phyloP scores from a whole-genome alignment of 1,140 invertebrate genomes.

The Goniozus legneri region DNA sequence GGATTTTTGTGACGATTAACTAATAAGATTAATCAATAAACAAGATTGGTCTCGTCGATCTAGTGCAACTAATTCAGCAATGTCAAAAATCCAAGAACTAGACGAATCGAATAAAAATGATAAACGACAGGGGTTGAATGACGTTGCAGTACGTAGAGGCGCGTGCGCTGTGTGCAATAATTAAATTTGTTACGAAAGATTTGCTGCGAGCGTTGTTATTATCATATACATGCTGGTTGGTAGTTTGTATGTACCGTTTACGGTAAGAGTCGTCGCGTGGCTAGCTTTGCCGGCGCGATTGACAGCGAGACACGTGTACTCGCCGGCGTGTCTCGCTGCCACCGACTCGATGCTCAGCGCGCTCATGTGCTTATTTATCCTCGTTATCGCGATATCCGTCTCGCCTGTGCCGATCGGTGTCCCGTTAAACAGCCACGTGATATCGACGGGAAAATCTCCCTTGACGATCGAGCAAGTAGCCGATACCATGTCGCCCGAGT shows the following conservation, averaged over 20 bases:
- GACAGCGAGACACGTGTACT: slow-evolving; percentile 76
- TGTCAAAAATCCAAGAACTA: no score
- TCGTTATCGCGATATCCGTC: slow-evolving; percentile 67
- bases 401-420: slow-evolving; percentile 58
- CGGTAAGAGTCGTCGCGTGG: slow-evolving; percentile 66
- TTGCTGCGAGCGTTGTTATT: no score
- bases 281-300: slow-evolving; percentile 71
- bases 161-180: no score
- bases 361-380: slow-evolving; percentile 74
- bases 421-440: slow-evolving; percentile 75
- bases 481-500: slow-evolving; percentile 74
- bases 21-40: no score
- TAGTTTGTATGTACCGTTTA: slow-evolving; percentile 66
- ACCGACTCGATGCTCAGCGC: slow-evolving; percentile 75
- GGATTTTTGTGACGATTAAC: no score
- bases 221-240: no score
- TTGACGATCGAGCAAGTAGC: slow-evolving; percentile 73
- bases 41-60: no score
- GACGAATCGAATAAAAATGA: no score
- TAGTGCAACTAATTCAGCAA: no score
- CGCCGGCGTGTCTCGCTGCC: slow-evolving; percentile 70
- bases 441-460: slow-evolving; percentile 72
- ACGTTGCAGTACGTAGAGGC: no score
- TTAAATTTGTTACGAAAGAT: no score
- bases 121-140: no score